Evolutionary conservation across 2,797 vertebrate species (phyloP).

Genomic region (Mus caroli): DNA sequence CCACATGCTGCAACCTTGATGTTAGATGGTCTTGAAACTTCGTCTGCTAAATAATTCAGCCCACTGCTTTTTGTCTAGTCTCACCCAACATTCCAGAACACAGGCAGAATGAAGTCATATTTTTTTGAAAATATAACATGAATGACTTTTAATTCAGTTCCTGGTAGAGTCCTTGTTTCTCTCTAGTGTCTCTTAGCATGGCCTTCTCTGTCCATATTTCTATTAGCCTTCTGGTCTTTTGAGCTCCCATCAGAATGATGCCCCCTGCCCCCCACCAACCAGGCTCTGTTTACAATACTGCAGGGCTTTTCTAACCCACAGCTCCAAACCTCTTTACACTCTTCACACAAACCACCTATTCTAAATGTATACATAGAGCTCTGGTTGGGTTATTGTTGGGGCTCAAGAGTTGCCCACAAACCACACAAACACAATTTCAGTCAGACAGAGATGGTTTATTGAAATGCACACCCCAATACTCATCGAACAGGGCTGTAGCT

Average conservation of each 20-base stretch:
- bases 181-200: not conserved
- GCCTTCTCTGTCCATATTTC: not conserved
- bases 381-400: not conserved
- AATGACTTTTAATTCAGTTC: not conserved
- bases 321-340: not conserved
- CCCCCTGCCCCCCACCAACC: accelerated
- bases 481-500: not conserved
- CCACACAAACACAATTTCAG: not conserved
- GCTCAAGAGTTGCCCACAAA: not conserved
- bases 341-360: not conserved
- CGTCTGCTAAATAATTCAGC: not conserved
- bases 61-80: not conserved
- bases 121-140: not conserved
- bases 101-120: not conserved
- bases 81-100: not conserved
- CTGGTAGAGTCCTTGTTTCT: not conserved
- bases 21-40: not conserved
- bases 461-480: not conserved
- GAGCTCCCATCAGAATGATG: not conserved
- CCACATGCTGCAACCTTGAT: not conserved
- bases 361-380: not conserved
- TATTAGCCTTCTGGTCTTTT: not conserved
- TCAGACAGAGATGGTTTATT: not conserved
- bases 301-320: not conserved
- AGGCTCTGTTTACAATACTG: not conserved